Percentiles rank a stretch among this genome's conserved stretches.
Evolutionary conservation across 2,113 vertebrate species (phyloP).

Genomic region (Ovibos moschatus): DNA sequence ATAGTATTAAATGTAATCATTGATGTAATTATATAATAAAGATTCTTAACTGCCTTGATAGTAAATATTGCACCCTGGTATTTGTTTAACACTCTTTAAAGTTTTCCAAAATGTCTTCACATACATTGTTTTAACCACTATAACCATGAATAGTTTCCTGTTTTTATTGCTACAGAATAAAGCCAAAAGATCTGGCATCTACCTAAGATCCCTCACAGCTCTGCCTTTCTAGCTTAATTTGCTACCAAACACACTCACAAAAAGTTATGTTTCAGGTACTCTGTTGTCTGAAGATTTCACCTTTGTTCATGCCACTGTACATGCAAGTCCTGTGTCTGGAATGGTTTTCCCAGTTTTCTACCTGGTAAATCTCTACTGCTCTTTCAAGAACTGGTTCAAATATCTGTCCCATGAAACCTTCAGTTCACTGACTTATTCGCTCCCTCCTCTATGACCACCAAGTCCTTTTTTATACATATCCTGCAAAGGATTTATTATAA

Average conservation of each 20-base stretch:
- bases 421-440: neutral
- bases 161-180: conserved; percentile 20
- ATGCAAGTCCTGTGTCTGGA: neutral
- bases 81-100: conserved; percentile 1
- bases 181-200: neutral
- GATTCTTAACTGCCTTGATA: neutral
- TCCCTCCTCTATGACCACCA: neutral
- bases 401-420: neutral
- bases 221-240: neutral
- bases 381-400: neutral
- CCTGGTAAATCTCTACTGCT: neutral
- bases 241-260: neutral
- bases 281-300: neutral
- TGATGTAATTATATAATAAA: neutral
- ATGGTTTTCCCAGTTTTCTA: neutral
- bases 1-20: neutral
- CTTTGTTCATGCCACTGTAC: neutral
- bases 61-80: neutral
- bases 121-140: neutral
- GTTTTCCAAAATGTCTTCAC: neutral
- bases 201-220: neutral
- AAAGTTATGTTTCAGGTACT: neutral
- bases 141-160: neutral
- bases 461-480: neutral
- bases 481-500: neutral